Percentiles rank a stretch among this genome's conserved stretches.
Conservation (phyloP, 2,113 vertebrate genomes). For the Thinocorus orbignyianus region DNA sequence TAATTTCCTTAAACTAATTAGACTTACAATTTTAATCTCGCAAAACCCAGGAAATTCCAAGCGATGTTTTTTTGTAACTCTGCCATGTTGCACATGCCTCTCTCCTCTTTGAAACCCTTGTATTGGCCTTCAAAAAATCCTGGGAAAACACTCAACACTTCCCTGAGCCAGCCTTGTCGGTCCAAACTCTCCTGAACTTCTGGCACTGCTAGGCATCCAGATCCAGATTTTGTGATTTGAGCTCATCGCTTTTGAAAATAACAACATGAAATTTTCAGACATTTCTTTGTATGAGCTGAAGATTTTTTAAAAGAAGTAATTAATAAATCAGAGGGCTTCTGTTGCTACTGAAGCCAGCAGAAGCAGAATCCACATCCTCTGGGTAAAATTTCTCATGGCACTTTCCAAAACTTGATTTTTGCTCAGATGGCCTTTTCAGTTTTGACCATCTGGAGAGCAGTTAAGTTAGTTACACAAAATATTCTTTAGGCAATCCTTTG, state of each 20-base stretch:
- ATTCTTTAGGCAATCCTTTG: slow-evolving; percentile 31
- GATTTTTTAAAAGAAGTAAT: neutral
- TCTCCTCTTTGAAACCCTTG: slow-evolving; percentile 51
- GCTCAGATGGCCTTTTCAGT: slow-evolving; percentile 51
- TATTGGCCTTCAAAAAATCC: slow-evolving; percentile 59
- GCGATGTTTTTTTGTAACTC: slow-evolving; percentile 54
- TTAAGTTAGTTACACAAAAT: slow-evolving; percentile 8
- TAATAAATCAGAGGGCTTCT: neutral
- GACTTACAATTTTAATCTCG: slow-evolving; percentile 68
- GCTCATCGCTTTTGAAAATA: slow-evolving; percentile 42
- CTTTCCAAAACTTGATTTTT: slow-evolving; percentile 46
- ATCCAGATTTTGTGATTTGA: slow-evolving; percentile 56
- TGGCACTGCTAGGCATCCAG: slow-evolving; percentile 3
- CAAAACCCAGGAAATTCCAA: slow-evolving; percentile 68
- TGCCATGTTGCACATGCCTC: slow-evolving; percentile 52
- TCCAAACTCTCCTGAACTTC: slow-evolving; percentile 62
- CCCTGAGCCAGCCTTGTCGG: slow-evolving; percentile 4
- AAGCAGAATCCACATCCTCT: slow-evolving; percentile 38
- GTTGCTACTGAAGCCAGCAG: slow-evolving; percentile 34
- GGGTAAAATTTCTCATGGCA: slow-evolving; percentile 53
- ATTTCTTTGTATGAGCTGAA: neutral
- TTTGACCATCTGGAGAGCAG: slow-evolving; percentile 54
- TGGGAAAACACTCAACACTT: slow-evolving; percentile 54
- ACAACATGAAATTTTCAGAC: slow-evolving; percentile 43
- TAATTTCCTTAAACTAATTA: slow-evolving; percentile 65